These are phyloP conservation scores for Dicranocentrus wangi DNA, from an alignment of 2,888 invertebrate species.

Conservation along the genomic window DNA sequence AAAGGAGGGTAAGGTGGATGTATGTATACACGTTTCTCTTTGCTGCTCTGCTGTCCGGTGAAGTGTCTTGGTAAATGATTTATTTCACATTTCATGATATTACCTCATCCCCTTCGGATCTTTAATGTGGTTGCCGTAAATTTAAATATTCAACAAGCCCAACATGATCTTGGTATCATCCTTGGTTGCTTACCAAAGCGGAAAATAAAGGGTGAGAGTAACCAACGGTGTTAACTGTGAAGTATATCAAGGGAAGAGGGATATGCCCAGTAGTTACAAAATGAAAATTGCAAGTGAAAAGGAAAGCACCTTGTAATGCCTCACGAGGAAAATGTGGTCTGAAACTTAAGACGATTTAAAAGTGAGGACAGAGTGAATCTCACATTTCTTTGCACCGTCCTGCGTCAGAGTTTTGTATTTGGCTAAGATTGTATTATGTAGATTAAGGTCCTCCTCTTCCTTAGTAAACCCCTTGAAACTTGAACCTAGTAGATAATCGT, in stretches of 20 bases:
- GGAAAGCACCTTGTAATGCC: not conserved
- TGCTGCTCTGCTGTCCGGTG: not conserved
- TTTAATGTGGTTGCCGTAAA: conserved; percentile 5
- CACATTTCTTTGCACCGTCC: not conserved
- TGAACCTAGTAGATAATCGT: not conserved
- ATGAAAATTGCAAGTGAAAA: not conserved
- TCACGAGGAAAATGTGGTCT: not conserved
- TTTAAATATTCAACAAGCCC: conserved; percentile 42
- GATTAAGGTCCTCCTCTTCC: no score
- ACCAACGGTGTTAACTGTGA: no score
- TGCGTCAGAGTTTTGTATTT: no score
- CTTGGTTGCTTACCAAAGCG: not conserved
- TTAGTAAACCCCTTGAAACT: no score
- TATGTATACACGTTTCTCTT: no score
- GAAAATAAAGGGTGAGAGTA: not conserved
- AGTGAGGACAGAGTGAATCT: not conserved
- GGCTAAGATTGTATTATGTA: no score
- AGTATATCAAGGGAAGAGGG: not conserved
- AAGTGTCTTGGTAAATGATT: conserved; percentile 10
- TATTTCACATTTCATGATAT: conserved; percentile 28
- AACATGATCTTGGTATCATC: not conserved
- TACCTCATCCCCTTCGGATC: conserved; percentile 22
- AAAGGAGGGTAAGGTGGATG: not conserved
- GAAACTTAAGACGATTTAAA: not conserved
- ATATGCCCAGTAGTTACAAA: not conserved